Evolutionary conservation across 2,113 vertebrate genomes (phyloP).

Genomic region (Paracyprichromis sp.): DNA sequence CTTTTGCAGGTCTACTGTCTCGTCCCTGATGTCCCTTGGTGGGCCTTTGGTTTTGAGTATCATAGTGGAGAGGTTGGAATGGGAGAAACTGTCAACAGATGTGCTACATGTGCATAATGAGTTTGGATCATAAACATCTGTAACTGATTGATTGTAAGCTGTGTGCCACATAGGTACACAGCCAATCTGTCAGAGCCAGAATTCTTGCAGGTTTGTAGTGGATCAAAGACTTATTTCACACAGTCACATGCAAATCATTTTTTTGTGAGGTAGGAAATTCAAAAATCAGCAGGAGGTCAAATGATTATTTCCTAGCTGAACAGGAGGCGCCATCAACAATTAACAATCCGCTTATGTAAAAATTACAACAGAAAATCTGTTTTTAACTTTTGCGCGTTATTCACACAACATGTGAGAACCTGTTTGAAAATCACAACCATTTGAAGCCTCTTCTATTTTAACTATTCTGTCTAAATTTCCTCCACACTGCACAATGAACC

Average conservation of each 20-base stretch:
- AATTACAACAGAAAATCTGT: background rate
- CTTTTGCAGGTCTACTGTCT: background rate
- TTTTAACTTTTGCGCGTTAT: background rate
- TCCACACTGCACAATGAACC: background rate
- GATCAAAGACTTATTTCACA: background rate
- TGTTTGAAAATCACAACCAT: background rate
- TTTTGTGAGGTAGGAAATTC: background rate
- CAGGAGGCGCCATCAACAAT: background rate
- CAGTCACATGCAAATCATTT: rapidly evolving
- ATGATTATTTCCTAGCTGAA: background rate
- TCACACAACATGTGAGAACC: background rate
- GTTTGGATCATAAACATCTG: background rate
- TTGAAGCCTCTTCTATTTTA: background rate
- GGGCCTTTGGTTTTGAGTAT: background rate
- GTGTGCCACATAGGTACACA: background rate
- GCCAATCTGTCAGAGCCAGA: background rate
- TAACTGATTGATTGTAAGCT: background rate
- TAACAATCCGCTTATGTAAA: background rate
- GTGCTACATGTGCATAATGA: background rate
- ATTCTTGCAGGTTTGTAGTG: background rate
- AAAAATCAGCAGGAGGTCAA: background rate
- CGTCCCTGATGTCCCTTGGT: background rate
- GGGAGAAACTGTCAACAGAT: background rate
- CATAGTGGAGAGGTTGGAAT: background rate
- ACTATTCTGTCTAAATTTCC: background rate